Conservation (phyloP, 1,140 invertebrate genomes). For the Ips typographus region DNA sequence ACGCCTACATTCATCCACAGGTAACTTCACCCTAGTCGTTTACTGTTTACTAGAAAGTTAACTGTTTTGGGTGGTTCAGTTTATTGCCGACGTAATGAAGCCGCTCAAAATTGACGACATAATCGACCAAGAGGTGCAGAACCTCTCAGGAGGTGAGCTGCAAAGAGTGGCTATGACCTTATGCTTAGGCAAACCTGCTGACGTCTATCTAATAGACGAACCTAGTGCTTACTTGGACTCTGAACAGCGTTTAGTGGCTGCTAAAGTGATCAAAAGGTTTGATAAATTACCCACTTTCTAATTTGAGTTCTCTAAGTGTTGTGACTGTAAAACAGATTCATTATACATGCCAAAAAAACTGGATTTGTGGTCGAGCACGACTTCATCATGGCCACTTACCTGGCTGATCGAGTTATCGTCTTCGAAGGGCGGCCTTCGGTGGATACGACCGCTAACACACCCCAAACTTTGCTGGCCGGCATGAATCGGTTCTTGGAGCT, state of each 20-base stretch:
- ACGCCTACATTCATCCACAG: conserved; percentile 96
- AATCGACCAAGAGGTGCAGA: conserved; percentile 98
- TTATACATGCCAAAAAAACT: conserved; percentile 98
- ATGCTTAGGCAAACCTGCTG: conserved; percentile 97
- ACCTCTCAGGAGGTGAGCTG: conserved; percentile 98
- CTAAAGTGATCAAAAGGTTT: conserved; percentile 95
- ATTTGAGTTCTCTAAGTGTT: no score
- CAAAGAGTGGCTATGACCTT: conserved; percentile 95
- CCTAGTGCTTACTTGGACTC: conserved; percentile 99
- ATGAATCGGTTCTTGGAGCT: conserved; percentile 98
- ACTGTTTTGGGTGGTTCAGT: conserved; percentile 59
- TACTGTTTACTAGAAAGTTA: conserved; percentile 10
- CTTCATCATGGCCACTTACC: conserved; percentile 99
- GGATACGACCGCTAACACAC: conserved; percentile 83
- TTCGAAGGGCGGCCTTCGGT: conserved; percentile 95
- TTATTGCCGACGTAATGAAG: conserved; percentile 99
- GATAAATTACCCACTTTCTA: no score
- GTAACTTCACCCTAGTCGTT: conserved; percentile 48
- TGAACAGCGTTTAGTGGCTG: conserved; percentile 98
- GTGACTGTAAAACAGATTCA: conserved; percentile 70
- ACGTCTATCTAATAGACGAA: conserved; percentile 99
- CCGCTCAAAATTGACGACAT: conserved; percentile 97
- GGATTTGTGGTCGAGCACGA: conserved; percentile 99
- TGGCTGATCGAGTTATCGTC: conserved; percentile 98
- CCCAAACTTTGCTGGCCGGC: conserved; percentile 92